Conservation (phyloP, 2,113 vertebrate species). For the Protomyctophum bolini region DNA sequence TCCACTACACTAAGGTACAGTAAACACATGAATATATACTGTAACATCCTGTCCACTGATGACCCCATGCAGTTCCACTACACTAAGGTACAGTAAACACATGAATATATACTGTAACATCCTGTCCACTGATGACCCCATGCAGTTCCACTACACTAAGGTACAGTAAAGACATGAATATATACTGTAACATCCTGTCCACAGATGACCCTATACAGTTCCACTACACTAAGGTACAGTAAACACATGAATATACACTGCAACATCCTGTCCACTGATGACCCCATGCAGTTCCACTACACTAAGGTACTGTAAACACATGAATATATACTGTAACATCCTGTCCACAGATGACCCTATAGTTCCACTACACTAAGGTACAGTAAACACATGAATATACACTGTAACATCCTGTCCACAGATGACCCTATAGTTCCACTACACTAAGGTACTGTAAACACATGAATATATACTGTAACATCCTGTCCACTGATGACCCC, state of each 20-base stretch:
- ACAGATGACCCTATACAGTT: no score
- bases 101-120: not conserved
- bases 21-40: not conserved
- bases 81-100: slow-evolving; percentile 88
- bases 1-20: slow-evolving; percentile 93
- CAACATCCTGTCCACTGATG: no score
- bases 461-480: not conserved
- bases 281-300: no score
- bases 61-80: slow-evolving; percentile 97
- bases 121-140: slow-evolving; percentile 92
- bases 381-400: no score
- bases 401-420: no score
- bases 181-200: not conserved
- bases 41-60: slow-evolving; percentile 86
- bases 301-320: no score
- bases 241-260: no score
- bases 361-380: no score
- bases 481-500: slow-evolving; percentile 92
- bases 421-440: slow-evolving; percentile 96
- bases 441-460: slow-evolving; percentile 90
- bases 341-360: no score
- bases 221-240: no score
- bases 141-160: slow-evolving; percentile 98
- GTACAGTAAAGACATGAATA: slow-evolving; percentile 68
- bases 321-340: no score